These are phyloP conservation scores for Nezara viridula DNA, from an alignment of 2,888 invertebrate genomes.

Conservation along the genomic window DNA sequence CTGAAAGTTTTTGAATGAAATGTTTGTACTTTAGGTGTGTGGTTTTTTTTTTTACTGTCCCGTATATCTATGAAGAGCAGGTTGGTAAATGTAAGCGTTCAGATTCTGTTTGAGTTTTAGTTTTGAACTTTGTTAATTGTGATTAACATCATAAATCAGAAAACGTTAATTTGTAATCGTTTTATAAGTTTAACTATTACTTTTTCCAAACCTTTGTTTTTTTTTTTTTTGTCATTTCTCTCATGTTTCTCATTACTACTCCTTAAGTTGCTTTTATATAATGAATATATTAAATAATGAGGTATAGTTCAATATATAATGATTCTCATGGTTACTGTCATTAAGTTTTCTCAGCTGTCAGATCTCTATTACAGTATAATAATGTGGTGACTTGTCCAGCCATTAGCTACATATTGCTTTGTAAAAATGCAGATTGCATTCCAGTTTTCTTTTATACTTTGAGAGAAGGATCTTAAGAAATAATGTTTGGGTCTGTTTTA, in stretches of 20 bases:
- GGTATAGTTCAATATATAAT: neutral
- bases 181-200: too few species aligned
- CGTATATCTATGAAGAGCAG: too few species aligned
- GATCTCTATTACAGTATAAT: neutral
- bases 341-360: neutral
- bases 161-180: too few species aligned
- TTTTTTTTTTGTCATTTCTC: too few species aligned
- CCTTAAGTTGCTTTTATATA: neutral
- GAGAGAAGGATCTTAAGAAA: neutral
- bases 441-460: constrained; percentile 5
- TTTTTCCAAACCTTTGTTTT: too few species aligned
- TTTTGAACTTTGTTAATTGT: too few species aligned
- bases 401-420: neutral
- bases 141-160: too few species aligned
- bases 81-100: too few species aligned
- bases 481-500: constrained; percentile 15
- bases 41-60: too few species aligned
- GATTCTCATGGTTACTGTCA: neutral
- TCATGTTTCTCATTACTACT: neutral
- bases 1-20: too few species aligned
- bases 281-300: neutral
- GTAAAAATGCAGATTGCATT: constrained; percentile 12
- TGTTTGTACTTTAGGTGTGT: too few species aligned
- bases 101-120: too few species aligned
- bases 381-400: neutral